phyloP scores from a whole-genome alignment of 2,797 vertebrate genomes.

The Sus cebifrons region DNA sequence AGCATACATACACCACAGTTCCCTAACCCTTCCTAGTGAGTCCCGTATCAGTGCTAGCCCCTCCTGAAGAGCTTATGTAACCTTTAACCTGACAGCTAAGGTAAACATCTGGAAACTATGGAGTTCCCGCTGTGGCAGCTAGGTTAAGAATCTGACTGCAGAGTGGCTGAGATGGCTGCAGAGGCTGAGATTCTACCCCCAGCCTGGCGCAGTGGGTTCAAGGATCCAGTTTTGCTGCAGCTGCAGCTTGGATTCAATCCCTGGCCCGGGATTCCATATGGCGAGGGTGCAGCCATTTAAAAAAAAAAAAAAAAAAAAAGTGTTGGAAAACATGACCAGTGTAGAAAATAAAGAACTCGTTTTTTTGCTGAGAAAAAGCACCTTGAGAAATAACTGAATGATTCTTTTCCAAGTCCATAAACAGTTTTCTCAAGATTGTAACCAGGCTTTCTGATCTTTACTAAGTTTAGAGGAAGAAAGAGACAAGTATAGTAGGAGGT shows the following conservation, averaged over 20 bases:
- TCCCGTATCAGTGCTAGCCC: not conserved
- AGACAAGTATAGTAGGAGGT: not conserved
- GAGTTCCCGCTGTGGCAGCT: too few species aligned
- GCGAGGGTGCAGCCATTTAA: too few species aligned
- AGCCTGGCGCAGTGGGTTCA: too few species aligned
- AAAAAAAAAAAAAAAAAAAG: not conserved
- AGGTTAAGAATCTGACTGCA: too few species aligned
- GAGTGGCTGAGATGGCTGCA: too few species aligned
- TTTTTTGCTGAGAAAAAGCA: not conserved
- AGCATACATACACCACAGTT: not conserved
- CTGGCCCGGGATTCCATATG: too few species aligned
- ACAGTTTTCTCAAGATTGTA: slow-evolving; percentile 61
- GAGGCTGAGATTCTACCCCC: too few species aligned
- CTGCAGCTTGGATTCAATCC: too few species aligned
- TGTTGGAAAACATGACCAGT: not conserved
- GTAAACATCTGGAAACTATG: not conserved
- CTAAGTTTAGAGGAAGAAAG: slow-evolving; percentile 60
- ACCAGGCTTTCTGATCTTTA: not conserved
- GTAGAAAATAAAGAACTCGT: slow-evolving; percentile 9
- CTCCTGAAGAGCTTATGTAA: not conserved
- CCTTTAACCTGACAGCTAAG: slow-evolving; percentile 4
- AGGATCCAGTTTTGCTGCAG: too few species aligned
- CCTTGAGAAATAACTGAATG: slow-evolving; percentile 11
- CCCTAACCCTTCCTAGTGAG: not conserved
- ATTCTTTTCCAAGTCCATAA: slow-evolving; percentile 23